phyloP scores from a whole-genome alignment of 2,888 invertebrate genomes.

The Philereme transversata region DNA sequence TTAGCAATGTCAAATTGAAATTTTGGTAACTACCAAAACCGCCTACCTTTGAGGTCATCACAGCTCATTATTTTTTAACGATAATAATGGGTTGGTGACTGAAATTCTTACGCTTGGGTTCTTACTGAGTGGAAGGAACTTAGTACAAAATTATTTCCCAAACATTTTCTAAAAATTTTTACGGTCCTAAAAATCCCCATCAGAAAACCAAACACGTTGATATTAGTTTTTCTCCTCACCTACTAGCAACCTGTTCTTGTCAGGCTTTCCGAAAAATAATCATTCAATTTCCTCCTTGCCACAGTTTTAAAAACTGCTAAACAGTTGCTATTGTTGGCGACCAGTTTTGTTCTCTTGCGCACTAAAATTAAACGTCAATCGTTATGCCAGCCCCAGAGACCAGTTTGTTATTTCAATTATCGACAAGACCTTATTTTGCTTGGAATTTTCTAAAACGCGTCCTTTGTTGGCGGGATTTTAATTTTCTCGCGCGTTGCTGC shows the following conservation, averaged over 20 bases:
- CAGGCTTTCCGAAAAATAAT: conserved; percentile 14
- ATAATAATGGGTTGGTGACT: no score
- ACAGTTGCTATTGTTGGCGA: conserved; percentile 51
- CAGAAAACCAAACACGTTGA: not conserved
- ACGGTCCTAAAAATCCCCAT: no score
- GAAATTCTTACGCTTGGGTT: no score
- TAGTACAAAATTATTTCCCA: no score
- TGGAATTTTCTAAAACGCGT: conserved; percentile 63
- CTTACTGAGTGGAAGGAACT: no score
- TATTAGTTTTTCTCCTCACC: not conserved
- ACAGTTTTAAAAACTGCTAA: conserved; percentile 41
- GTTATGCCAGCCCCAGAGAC: conserved; percentile 64
- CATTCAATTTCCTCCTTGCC: conserved; percentile 29
- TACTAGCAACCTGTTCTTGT: not conserved
- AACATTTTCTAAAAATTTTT: no score
- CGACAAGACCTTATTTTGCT: conserved; percentile 60
- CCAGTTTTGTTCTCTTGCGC: conserved; percentile 59
- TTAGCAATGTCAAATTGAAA: no score
- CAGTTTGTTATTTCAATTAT: conserved; percentile 76
- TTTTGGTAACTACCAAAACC: no score
- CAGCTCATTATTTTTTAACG: no score
- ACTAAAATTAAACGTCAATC: conserved; percentile 81
- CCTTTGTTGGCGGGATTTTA: conserved; percentile 51
- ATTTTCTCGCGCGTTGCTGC: conserved; percentile 36
- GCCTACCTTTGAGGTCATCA: no score